Evolutionary conservation across 2,113 vertebrate genomes (phyloP), one percentile per base, ranked within the genome.

Genomic region (Stegastes partitus): DNA sequence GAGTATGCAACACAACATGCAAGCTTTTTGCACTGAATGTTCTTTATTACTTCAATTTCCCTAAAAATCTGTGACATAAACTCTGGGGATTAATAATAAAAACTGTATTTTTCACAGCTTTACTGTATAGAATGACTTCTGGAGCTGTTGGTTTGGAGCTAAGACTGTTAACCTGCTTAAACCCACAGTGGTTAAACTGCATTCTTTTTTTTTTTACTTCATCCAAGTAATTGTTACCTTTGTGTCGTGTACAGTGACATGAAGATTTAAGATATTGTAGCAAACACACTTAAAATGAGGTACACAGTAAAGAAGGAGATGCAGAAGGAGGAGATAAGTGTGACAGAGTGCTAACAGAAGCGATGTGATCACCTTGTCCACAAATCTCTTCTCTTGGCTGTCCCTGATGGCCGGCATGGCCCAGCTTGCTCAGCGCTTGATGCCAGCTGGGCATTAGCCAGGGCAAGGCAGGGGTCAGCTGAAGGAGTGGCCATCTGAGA

Each of bases 401-500:
- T 79, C 75, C 85, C 87, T 74, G 65, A 80, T 11, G 74, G 76
- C 76, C 64, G 8, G 79, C 63, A 31, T 79, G 74, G 85, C 79
- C 80, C 84, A 80, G 90, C 90, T 76, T 83, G 88, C 84, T 84
- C 73, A 70, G 79, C 84, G 71, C 42, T 50, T 21, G 47, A 65
- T 87, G 94, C 94, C 93, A 94, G 88, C 88, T 94, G 93, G 93
- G 84, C 87, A 75, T 61, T 25, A 47, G 90, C 92, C 93, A 94
- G 79, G 68, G 79, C 65, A 19, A 92, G 76, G 68, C 77, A 82
- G 88, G 88, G 87, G 91, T 89, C 89, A 88, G 80, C 78, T 76
- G 71, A 82, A 80, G 83, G 82, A 82, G 79, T 70, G 81, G 88
- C 81, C 83, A 87, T 88, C 83, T 65, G 80, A 88, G 89, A 88